Evolutionary conservation across 2,113 vertebrate species (phyloP).

Genomic region (Varanus komodoensis): DNA sequence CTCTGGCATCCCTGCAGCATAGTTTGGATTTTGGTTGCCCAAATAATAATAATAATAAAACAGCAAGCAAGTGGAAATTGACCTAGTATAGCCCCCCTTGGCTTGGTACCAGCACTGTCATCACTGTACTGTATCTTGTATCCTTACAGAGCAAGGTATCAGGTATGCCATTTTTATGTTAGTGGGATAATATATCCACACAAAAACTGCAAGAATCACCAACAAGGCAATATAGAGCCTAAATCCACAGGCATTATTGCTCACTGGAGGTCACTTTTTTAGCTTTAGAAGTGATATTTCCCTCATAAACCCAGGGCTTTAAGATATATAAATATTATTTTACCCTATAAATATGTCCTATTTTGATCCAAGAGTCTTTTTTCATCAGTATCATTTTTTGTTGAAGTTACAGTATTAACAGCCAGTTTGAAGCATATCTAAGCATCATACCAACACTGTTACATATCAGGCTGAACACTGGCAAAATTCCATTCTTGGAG

Average conservation of each 20-base stretch:
- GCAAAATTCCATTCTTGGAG: not conserved
- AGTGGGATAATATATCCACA: conserved; percentile 19
- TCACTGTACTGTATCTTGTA: conserved; percentile 20
- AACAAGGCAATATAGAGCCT: conserved; percentile 14
- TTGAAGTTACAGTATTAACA: conserved; percentile 1
- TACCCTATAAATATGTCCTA: conserved; percentile 30
- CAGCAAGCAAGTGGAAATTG: not conserved
- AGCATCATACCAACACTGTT: not conserved
- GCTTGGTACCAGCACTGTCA: not conserved
- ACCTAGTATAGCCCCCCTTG: conserved; percentile 40
- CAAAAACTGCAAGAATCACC: conserved; percentile 5
- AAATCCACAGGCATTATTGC: conserved; percentile 35
- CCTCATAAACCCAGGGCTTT: conserved; percentile 41
- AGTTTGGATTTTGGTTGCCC: not conserved
- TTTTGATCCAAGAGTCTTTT: conserved; percentile 34
- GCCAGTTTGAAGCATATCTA: not conserved
- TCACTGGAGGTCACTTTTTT: conserved; percentile 32
- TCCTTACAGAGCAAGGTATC: conserved; percentile 34
- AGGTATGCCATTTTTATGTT: conserved; percentile 30
- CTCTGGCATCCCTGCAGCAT: not conserved
- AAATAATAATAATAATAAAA: not conserved
- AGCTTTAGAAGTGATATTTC: conserved; percentile 40
- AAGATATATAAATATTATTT: conserved; percentile 49
- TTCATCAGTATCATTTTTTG: conserved; percentile 18
- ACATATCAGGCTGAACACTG: not conserved